phyloP scores from a whole-genome alignment of 2,888 invertebrate species.

The Hypercompe scribonia region DNA sequence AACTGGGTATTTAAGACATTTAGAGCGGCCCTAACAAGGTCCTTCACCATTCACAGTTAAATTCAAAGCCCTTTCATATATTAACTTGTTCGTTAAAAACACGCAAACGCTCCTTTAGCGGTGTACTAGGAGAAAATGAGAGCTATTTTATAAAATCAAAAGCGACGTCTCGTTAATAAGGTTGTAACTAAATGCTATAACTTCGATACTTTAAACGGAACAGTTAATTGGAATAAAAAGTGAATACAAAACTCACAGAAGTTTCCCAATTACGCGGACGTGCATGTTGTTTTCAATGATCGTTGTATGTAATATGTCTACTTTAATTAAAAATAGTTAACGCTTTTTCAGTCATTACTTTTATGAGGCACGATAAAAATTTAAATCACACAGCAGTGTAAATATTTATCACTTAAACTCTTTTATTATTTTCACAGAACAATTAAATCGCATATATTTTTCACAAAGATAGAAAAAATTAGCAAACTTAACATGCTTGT shows the following conservation, averaged over 20 bases:
- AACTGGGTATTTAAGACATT: constrained; percentile 75
- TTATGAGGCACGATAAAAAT: constrained; percentile 14
- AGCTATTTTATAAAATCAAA: constrained; percentile 71
- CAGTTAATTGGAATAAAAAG: constrained; percentile 55
- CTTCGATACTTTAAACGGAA: constrained; percentile 46
- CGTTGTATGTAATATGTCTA: neutral
- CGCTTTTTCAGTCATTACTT: constrained; percentile 10
- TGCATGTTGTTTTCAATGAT: constrained; percentile 5
- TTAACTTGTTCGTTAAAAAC: constrained; percentile 76
- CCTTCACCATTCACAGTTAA: constrained; percentile 74
- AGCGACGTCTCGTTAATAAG: constrained; percentile 66
- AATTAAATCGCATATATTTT: neutral
- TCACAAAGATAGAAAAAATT: neutral
- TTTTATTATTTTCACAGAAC: neutral
- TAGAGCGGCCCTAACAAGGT: constrained; percentile 78
- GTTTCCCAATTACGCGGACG: constrained; percentile 22
- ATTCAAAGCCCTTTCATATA: constrained; percentile 69
- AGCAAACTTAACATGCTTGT: too few species aligned
- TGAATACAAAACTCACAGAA: constrained; percentile 21
- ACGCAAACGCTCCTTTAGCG: constrained; percentile 68
- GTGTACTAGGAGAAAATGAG: constrained; percentile 58
- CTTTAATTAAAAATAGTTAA: constrained; percentile 15
- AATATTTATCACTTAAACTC: neutral
- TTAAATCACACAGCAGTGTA: constrained; percentile 8
- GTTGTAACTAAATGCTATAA: constrained; percentile 59